These are phyloP conservation scores for Riparia riparia DNA, from an alignment of 2,113 vertebrate genomes.

Conservation along the genomic window DNA sequence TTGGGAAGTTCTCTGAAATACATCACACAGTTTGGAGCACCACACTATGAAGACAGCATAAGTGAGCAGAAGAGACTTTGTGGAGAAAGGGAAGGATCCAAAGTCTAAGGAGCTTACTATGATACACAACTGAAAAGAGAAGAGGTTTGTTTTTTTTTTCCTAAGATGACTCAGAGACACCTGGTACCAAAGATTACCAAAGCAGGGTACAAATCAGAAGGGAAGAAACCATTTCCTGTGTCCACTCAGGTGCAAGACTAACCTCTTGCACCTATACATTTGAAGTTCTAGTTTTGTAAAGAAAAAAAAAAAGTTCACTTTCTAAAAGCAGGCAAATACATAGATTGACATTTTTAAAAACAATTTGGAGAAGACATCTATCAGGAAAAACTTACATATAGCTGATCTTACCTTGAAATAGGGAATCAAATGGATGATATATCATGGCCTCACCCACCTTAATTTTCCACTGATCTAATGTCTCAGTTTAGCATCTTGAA, in stretches of 20 bases:
- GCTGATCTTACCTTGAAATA: not conserved
- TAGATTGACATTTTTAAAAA: not conserved
- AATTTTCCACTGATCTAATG: fast-evolving
- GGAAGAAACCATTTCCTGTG: not conserved
- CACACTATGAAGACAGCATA: not conserved
- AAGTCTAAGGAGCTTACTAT: not conserved
- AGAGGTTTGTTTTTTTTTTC: not conserved
- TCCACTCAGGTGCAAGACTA: not conserved
- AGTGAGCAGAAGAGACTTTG: not conserved
- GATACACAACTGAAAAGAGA: not conserved
- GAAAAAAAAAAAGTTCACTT: not conserved
- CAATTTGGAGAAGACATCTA: not conserved
- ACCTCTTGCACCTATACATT: not conserved
- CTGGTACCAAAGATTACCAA: not conserved
- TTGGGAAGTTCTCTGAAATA: not conserved
- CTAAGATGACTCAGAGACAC: not conserved
- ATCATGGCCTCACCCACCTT: not conserved
- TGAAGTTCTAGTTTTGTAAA: not conserved
- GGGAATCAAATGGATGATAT: not conserved
- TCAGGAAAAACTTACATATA: not conserved
- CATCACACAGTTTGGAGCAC: not conserved
- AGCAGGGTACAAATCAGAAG: not conserved
- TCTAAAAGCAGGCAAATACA: not conserved
- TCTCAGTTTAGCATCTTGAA: not conserved
- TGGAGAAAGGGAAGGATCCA: not conserved